These are phyloP conservation scores for Cetoscarus ocellatus DNA, from an alignment of 2,797 vertebrate genomes.

Conservation along the genomic window DNA sequence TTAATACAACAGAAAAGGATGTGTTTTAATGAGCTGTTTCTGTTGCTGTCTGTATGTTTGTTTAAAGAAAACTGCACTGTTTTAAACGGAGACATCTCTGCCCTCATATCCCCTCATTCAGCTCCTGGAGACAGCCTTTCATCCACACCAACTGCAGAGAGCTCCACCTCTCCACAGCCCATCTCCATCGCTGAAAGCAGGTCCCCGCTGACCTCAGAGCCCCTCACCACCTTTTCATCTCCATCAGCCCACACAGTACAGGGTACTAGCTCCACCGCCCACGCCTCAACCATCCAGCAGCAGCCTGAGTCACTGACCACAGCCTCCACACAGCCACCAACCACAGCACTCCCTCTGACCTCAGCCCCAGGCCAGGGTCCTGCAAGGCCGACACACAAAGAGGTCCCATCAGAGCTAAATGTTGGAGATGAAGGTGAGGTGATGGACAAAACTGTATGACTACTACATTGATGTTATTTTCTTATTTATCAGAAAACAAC, in stretches of 20 bases:
- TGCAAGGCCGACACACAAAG: conserved; percentile 47
- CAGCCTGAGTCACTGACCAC: conserved; percentile 30
- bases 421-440: conserved; percentile 80
- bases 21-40: neutral
- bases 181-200: conserved; percentile 26
- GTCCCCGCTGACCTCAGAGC: conserved; percentile 36
- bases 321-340: conserved; percentile 20
- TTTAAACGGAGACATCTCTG: conserved; percentile 36
- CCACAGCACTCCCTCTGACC: conserved; percentile 39
- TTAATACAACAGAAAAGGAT: conserved; percentile 16
- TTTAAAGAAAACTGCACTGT: conserved; percentile 36
- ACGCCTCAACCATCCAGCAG: conserved; percentile 18
- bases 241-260: conserved; percentile 32
- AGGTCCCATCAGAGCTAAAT: conserved; percentile 77
- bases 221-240: conserved; percentile 55
- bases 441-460: neutral
- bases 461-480: neutral
- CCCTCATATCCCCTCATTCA: conserved; percentile 45
- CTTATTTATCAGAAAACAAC: neutral
- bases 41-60: conserved; percentile 3
- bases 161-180: conserved; percentile 24
- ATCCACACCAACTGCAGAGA: conserved; percentile 28
- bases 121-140: conserved; percentile 52
- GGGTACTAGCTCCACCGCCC: conserved; percentile 27
- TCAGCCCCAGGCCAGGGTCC: conserved; percentile 33